Evolutionary conservation across 2,113 vertebrate species (phyloP).

Genomic region (Cyprinodon variegatus): DNA sequence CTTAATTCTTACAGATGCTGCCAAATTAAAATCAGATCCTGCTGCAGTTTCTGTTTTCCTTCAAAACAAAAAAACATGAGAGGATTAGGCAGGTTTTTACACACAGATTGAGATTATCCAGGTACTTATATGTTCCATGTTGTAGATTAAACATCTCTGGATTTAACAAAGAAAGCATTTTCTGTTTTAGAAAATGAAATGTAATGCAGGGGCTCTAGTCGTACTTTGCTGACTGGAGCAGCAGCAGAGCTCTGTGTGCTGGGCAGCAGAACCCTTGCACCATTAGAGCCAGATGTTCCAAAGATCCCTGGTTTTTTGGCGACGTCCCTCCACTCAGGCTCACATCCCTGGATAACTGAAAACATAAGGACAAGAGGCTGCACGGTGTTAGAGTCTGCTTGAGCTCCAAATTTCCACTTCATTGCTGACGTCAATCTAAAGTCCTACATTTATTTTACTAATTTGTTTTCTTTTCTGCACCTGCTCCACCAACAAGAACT

Average conservation of each 20-base stretch:
- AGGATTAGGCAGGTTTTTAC: conserved; percentile 21
- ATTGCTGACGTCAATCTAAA: not conserved
- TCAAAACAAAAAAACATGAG: not conserved
- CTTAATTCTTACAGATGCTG: too few species aligned
- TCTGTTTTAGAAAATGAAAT: conserved; percentile 24
- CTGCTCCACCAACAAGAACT: conserved; percentile 6
- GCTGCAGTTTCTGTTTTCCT: too few species aligned
- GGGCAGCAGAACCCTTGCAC: conserved; percentile 75
- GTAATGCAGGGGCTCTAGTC: conserved; percentile 20
- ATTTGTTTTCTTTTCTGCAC: conserved; percentile 8
- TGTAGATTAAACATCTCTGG: not conserved
- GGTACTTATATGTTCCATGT: not conserved
- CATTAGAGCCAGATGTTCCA: conserved; percentile 81
- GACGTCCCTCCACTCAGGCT: conserved; percentile 39
- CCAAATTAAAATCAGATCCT: too few species aligned
- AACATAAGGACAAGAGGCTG: conserved; percentile 46
- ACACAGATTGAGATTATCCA: not conserved
- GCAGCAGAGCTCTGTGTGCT: conserved; percentile 7
- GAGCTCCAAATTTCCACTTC: conserved; percentile 7
- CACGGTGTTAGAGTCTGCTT: conserved; percentile 15
- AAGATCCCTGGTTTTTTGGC: conserved; percentile 55
- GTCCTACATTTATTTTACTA: not conserved
- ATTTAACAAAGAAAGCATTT: conserved; percentile 4
- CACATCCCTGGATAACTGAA: conserved; percentile 64
- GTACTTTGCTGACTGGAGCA: conserved; percentile 24